Base-by-base conservation (phyloP, 2,797 vertebrate species). In the Enteromius trimaculatus region DNA sequence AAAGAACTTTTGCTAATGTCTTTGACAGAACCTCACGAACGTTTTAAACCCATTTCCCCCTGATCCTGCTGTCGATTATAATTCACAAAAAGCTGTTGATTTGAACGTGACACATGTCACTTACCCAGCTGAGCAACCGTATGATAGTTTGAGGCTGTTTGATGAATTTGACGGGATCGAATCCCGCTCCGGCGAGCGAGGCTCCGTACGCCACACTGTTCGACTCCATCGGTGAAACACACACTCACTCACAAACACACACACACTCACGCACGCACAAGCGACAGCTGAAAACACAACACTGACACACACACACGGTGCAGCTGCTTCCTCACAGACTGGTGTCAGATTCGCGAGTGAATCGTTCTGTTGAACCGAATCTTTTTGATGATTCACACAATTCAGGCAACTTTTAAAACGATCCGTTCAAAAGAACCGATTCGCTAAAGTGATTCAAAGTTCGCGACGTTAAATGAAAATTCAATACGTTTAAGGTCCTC, bases 91-190 rank as follows among this genome's bases (percentile, higher is more conserved):
- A 77, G 16, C 26, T 29, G 13, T 47, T 60, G 23, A 64, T 39
- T 44, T 44, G 13, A 47, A n/a, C 9, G 34, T 9, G 70, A 66
- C 26, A 49, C 55, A 58, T n/a, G 44, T 70, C 11, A 93, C 95
- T 95, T 85, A 95, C 95, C 95, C 94, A 94, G 84, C 94, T 93
- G 0, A 95, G 84, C 3, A 94, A 0, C 26, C 95, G 92, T 80
- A 93, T 88, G 65, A 95, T 92, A 16, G 93, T 95, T 65, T 93
- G 93, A 39, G 95, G 95, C 39, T 95, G 92, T 87, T 94, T 92
- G 87, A 92, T 6, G 80, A 94, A 95, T 89, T 92, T 94, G 13
- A 71, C 4, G 53, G 92, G 85, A 85, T 95, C 90, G 78, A 95
- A 95, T 84, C 91, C 90, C 39, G 91, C 90, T 17, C 94, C 95